Percentiles rank a stretch among this genome's conserved stretches.
Conservation (phyloP, 2,888 invertebrate genomes). For the Drosophila tripunctata region DNA sequence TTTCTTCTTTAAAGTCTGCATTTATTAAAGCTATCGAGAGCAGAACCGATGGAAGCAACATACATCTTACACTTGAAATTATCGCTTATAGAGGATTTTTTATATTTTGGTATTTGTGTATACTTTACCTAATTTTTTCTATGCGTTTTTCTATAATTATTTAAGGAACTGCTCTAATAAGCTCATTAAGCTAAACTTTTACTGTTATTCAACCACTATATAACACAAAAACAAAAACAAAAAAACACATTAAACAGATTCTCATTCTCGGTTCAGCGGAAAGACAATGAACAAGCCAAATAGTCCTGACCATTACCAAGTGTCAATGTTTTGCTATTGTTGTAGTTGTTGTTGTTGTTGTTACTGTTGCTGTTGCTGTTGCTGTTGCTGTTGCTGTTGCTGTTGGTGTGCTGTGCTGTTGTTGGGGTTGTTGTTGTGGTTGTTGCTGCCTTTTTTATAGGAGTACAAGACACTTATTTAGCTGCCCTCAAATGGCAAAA, state of each 20-base stretch:
- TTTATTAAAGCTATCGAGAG: too few relatives aligned
- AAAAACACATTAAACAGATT: conserved; percentile 1
- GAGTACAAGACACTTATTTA: conserved; percentile 51
- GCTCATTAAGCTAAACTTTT: conserved; percentile 15
- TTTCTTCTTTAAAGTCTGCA: too few relatives aligned
- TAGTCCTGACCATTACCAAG: conserved; percentile 41
- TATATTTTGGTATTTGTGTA: background rate
- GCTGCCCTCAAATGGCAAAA: conserved; percentile 77
- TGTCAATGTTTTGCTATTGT: conserved; percentile 27
- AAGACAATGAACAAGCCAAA: conserved; percentile 18
- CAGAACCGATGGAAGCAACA: too few relatives aligned
- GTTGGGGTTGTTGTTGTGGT: conserved; percentile 7
- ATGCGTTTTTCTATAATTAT: background rate
- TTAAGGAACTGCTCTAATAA: background rate
- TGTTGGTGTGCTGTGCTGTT: conserved; percentile 24
- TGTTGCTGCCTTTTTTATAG: conserved; percentile 19
- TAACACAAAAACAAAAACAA: background rate
- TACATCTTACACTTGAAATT: too few relatives aligned
- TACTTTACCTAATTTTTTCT: background rate
- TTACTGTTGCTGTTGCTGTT: conserved; percentile 24
- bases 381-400: conserved; percentile 13
- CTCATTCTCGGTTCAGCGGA: conserved; percentile 8
- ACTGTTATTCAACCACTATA: conserved; percentile 10
- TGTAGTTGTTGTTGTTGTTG: conserved; percentile 17
- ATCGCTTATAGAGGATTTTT: too few relatives aligned